Base-by-base conservation (phyloP, 2,113 vertebrate species). In the Eptesicus fuscus region DNA sequence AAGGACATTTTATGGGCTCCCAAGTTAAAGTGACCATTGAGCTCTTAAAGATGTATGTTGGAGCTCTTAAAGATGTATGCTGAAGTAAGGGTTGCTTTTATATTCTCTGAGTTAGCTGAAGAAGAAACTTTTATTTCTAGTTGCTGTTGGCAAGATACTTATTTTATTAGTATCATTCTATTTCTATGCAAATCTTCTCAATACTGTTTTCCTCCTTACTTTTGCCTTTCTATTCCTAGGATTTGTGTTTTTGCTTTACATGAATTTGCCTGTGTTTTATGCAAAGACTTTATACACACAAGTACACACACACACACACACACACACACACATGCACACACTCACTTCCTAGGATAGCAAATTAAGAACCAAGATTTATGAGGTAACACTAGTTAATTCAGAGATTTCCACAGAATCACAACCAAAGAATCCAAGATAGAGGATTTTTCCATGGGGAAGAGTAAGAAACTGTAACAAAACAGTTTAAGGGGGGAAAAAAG, bases 151-250 rank as follows among this genome's bases (percentile, higher is more conserved):
- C 40, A 83, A 69, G 14, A 30, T 92, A 37, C n/a, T 95, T 71
- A 61, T 94, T 97, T 96, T 90, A 94, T 94, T 84, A 65, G 9
- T 96, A 84, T 97, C 69, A 83, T 73, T 97, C 92, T 67, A 97
- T 97, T 73, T 97, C 91, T 67, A 97, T 97, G 83, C 96, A 96
- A 95, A 96, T 93, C 92, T 90, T 93, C 63, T 73, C 59, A 63
- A 96, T 59, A 49, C 16, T 49, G 53, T 90, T 95, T 78, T 96
- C 61, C 59, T 53, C 25, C 47, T 87, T 88, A 30, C 91, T 96
- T 97, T 95, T 86, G 47, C 4, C 7, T 88, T 65, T 94, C 12
- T 92, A 82, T 65, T 96, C 84, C 88, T 85, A 93, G 63, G 53
- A 49, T 97, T 88, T 95, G 69, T 89, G 44, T 83, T 91, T 76